A percentile compares a stretch with the other conserved stretches of the same genome.
Evolutionary conservation across 2,888 invertebrate species (phyloP).

Genomic region (Tetrapedia diversipes): DNA sequence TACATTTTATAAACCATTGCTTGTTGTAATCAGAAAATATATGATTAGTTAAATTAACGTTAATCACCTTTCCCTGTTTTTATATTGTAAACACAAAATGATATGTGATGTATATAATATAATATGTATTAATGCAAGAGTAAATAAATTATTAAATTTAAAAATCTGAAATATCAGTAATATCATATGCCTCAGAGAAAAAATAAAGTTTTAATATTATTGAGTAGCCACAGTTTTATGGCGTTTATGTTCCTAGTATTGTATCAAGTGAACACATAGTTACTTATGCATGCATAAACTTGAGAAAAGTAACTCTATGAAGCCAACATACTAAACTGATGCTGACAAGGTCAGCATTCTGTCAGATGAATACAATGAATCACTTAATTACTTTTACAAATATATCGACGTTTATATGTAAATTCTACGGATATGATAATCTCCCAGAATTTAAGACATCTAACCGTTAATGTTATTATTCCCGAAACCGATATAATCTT

Average conservation of each 20-base stretch:
- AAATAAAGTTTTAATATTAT: not conserved
- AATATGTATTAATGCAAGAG: too few relatives aligned
- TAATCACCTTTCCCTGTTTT: not conserved
- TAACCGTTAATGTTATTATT: not conserved
- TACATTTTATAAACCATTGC: not conserved
- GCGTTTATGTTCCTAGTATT: not conserved
- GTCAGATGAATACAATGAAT: too few relatives aligned
- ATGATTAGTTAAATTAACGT: not conserved
- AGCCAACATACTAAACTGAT: not conserved
- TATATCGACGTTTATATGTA: not conserved
- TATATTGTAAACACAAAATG: too few relatives aligned
- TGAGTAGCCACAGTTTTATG: not conserved
- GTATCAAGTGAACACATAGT: not conserved
- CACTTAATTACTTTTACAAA: not conserved
- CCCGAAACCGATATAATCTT: slow-evolving; percentile 14
- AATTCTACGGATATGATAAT: not conserved
- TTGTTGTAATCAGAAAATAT: not conserved
- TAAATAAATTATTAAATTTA: too few relatives aligned
- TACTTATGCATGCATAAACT: not conserved
- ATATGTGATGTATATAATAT: too few relatives aligned
- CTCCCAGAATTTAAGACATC: not conserved
- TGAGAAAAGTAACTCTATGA: not conserved
- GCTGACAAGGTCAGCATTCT: not conserved
- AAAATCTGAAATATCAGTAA: too few relatives aligned
- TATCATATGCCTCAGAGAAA: too few relatives aligned